Evolutionary conservation across 2,888 invertebrate genomes (phyloP), one percentile per base, ranked within the genome.

Genomic region (Thalpophila matura): DNA sequence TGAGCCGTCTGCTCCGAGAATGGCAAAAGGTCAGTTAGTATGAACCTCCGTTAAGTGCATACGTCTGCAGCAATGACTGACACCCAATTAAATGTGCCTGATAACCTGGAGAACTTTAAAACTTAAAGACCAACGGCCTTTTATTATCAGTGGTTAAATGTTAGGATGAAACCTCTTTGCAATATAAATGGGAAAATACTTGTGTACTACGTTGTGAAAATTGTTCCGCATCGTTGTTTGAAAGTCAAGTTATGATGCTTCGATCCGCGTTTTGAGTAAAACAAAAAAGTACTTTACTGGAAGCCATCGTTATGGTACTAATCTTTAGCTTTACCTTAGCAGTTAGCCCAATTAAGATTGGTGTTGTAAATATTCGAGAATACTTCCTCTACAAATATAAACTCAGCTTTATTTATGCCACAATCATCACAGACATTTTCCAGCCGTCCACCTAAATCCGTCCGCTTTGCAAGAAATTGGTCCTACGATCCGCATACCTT

Each of bases 71-170:
- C 68, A 71, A 71, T 74, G 70, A 74, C 69, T 74, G 70, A 71
- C 74, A 68, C 56, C 74, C 69, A 71, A 71, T 68, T 71, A 71
- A 71, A 51, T 20, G 37, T 35, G 22, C 7, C 69, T 74, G 71
- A 71, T 71, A 71, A 71, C 71, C 71, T 62, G 4, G 38, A 16
- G 62, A 49, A 74, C 71, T 56, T 62, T 51, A 40, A 73, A 60
- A 74, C 42, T 24, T 31, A 46, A 53, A 31, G 47, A 40, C 67
- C 45, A 51, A n/a, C 24, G 43, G 37, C 38, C 38, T 71, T 70
- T 47, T 71, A 70, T 63, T 62, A 57, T 67, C 56, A 56, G 47
- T 12, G 20, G 18, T 29, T 64, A 64, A 71, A 67, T 67, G 65
- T 56, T 64, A 49, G 42, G 3, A 43, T 35, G 26, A 43, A 37